Conservation (phyloP, 2,797 vertebrate genomes). For the Xerus rutilus region DNA sequence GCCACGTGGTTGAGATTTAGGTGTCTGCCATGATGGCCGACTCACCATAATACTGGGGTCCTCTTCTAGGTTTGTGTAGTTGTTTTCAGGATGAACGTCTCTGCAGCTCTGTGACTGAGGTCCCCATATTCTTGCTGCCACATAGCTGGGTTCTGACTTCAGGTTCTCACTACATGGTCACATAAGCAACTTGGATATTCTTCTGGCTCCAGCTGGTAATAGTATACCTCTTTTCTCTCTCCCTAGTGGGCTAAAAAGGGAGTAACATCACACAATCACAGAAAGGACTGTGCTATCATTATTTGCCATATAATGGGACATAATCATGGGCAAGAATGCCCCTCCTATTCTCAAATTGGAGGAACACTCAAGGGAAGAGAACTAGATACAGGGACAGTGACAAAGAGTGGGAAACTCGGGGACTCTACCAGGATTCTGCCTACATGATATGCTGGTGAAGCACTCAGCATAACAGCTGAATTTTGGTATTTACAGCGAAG, state of each 20-base stretch:
- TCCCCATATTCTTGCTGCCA: neutral
- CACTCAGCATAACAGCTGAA: neutral
- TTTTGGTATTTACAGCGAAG: neutral
- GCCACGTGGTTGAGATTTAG: neutral
- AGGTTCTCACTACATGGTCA: neutral
- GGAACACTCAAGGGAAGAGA: neutral
- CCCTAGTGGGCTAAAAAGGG: too few species aligned
- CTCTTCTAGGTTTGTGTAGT: neutral
- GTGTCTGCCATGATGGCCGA: neutral
- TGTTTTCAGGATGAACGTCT: neutral
- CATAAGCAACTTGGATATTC: neutral
- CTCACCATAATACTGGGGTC: neutral
- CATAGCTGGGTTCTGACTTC: accelerated
- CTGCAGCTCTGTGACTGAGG: neutral
- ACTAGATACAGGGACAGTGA: neutral
- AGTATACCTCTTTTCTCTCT: neutral
- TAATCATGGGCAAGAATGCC: neutral
- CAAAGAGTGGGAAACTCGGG: neutral
- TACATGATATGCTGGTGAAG: too few species aligned
- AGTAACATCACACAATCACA: neutral
- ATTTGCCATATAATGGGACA: neutral
- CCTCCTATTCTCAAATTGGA: neutral
- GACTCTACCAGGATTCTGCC: neutral
- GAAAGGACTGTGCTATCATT: neutral
- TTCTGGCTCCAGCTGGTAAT: neutral